phyloP scores from a whole-genome alignment of 2,888 invertebrate genomes.

The Alsophila aescularia region DNA sequence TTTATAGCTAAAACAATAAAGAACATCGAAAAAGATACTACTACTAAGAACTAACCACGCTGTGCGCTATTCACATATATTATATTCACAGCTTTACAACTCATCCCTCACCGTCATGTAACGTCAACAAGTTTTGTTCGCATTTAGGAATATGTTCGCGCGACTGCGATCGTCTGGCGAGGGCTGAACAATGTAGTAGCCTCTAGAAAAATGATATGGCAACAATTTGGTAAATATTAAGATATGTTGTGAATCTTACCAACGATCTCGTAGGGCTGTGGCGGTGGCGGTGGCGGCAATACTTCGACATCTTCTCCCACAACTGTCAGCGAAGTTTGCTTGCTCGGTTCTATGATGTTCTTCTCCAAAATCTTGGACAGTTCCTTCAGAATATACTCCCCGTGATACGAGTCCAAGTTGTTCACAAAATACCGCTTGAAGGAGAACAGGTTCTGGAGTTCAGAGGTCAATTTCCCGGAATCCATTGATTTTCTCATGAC shows the following conservation, averaged over 20 bases:
- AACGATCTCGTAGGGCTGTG: conserved; percentile 69
- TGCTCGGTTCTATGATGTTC: conserved; percentile 46
- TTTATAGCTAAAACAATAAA: no score
- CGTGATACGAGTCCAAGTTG: conserved; percentile 85
- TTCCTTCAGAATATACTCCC: conserved; percentile 73
- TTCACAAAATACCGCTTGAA: conserved; percentile 85
- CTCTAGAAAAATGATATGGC: background rate
- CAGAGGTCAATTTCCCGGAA: conserved; percentile 51
- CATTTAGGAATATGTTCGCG: no score
- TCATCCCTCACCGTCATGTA: no score
- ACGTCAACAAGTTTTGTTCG: no score
- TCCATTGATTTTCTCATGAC: no score
- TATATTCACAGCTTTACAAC: no score
- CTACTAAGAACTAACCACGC: no score
- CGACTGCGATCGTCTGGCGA: no score
- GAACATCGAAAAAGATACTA: no score
- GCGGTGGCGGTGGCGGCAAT: conserved; percentile 48
- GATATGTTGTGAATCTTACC: conserved; percentile 48
- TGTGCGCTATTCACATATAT: no score
- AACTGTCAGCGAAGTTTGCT: conserved; percentile 51
- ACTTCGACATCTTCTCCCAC: conserved; percentile 61
- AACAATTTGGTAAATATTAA: background rate
- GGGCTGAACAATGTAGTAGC: no score
- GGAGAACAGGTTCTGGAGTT: conserved; percentile 57
- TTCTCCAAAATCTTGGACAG: conserved; percentile 62